phyloP scores from a whole-genome alignment of 1,140 invertebrate genomes.

The Armadillidium nasatum region DNA sequence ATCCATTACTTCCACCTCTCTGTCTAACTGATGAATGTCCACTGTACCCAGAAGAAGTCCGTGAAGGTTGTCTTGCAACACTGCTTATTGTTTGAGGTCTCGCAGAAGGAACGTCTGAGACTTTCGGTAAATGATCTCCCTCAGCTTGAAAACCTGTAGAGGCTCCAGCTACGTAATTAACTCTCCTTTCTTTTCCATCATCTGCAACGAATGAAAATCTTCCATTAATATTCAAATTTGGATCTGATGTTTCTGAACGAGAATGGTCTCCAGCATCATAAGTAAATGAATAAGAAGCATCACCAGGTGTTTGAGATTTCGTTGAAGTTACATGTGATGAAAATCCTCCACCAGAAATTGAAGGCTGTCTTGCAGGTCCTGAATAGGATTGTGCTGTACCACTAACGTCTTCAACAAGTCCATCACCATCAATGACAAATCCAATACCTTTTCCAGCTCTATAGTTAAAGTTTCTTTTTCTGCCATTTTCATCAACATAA shows the following conservation, averaged over 20 bases:
- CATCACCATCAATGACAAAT: conserved; percentile 20
- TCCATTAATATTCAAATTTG: conserved; percentile 46
- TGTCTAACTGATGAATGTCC: background rate
- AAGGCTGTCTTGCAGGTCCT: background rate
- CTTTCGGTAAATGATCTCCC: conserved; percentile 22
- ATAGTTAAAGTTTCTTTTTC: conserved; percentile 39
- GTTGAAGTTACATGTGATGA: no score
- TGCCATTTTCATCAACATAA: conserved; percentile 46
- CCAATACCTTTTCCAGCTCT: conserved; percentile 39
- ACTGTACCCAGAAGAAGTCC: background rate
- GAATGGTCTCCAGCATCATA: conserved; percentile 40
- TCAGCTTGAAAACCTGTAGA: conserved; percentile 29
- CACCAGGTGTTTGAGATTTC: background rate
- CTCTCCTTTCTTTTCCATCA: conserved; percentile 23
- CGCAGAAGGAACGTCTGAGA: background rate
- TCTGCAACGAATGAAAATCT: conserved; percentile 44
- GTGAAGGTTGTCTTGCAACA: background rate
- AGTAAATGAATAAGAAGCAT: conserved; percentile 30
- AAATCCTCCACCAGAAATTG: background rate
- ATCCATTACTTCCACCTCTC: background rate
- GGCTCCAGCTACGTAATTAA: conserved; percentile 26
- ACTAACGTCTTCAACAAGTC: no score
- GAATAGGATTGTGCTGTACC: background rate
- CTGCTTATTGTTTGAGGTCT: background rate
- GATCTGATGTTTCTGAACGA: conserved; percentile 32